Percentiles rank a stretch among this genome's conserved stretches.
These are phyloP conservation scores for Mactromeris polynyma DNA, from an alignment of 2,888 invertebrate species.

Conservation along the genomic window DNA sequence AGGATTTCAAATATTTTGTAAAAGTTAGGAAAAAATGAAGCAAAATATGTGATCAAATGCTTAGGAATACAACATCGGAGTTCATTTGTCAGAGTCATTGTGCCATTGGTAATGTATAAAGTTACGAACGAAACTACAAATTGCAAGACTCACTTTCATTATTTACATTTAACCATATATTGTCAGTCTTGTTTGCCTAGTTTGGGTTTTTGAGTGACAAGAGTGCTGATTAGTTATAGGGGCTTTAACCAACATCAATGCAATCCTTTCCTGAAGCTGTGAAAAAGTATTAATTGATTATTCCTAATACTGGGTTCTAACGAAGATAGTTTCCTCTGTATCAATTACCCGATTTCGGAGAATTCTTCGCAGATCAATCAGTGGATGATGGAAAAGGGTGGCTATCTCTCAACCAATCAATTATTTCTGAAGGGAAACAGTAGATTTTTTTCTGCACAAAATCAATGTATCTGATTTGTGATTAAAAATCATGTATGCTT, in stretches of 20 bases:
- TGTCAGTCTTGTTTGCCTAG: neutral
- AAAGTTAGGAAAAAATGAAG: too few species aligned
- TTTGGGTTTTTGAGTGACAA: neutral
- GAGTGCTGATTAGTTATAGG: conserved; percentile 15
- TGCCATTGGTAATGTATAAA: too few species aligned
- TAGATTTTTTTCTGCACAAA: conserved; percentile 18
- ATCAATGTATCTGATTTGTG: conserved; percentile 22
- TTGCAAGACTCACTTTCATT: neutral
- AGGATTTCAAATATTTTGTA: too few species aligned
- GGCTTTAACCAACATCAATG: conserved; percentile 14
- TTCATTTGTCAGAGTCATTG: too few species aligned
- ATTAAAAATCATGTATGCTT: conserved; percentile 4
- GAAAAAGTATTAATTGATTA: conserved; percentile 44
- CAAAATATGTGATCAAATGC: too few species aligned
- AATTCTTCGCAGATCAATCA: conserved; percentile 40
- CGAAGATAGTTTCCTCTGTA: conserved; percentile 36
- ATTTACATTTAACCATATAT: neutral
- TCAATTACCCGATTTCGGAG: conserved; percentile 41
- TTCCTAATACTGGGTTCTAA: conserved; percentile 29
- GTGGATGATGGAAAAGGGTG: conserved; percentile 27
- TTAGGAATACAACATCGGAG: too few species aligned
- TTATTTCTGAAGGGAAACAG: conserved; percentile 27
- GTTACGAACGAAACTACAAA: too few species aligned
- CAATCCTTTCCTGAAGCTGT: conserved; percentile 1
- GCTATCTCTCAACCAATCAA: conserved; percentile 31